Conservation (phyloP, 1,140 invertebrate genomes). For the Atta cephalotes region DNA sequence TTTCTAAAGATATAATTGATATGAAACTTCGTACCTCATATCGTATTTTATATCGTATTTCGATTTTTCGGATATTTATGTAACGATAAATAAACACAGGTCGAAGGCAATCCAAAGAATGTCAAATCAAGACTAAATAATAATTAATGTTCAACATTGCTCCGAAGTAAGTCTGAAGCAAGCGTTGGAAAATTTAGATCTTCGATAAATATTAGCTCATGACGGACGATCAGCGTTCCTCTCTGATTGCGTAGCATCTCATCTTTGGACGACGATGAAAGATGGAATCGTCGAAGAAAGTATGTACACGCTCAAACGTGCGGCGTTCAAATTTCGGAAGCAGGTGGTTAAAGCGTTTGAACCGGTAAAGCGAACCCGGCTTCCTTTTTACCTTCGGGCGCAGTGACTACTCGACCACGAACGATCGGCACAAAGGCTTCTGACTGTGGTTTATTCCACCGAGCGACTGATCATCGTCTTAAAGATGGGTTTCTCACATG, state of each 20-base stretch:
- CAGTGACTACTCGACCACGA: conserved; percentile 55
- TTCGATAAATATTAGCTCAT: conserved; percentile 38
- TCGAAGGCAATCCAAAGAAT: neutral
- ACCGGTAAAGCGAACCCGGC: conserved; percentile 71
- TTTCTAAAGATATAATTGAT: neutral
- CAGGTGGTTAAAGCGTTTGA: conserved; percentile 81
- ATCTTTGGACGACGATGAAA: conserved; percentile 21
- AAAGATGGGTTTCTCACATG: conserved; percentile 51
- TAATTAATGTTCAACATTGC: neutral
- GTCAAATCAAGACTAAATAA: neutral
- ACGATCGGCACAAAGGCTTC: conserved; percentile 66
- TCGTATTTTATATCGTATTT: neutral
- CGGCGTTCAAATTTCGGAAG: conserved; percentile 80
- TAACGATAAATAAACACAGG: neutral
- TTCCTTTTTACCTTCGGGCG: conserved; percentile 63
- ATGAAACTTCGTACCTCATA: neutral
- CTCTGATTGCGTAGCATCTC: conserved; percentile 48
- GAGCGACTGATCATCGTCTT: conserved; percentile 23
- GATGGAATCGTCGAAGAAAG: conserved; percentile 63
- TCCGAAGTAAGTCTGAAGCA: neutral
- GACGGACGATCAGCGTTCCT: neutral
- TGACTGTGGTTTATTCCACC: conserved; percentile 44
- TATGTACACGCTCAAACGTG: conserved; percentile 50
- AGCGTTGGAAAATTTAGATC: conserved; percentile 41
- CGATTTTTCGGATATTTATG: neutral